phyloP scores from a whole-genome alignment of 2,797 vertebrate species.

The Cuniculus paca region DNA sequence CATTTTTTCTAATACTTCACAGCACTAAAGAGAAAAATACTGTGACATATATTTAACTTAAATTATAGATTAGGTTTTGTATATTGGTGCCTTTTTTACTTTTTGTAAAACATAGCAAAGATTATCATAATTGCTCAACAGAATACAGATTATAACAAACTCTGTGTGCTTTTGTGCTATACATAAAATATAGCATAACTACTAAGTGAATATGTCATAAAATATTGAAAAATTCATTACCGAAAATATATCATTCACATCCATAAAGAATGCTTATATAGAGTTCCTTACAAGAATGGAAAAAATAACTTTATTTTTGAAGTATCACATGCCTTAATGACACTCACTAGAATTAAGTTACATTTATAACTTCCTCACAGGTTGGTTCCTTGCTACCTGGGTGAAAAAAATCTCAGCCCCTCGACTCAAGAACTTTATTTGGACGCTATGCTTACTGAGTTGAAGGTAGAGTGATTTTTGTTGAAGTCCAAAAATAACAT shows the following conservation, averaged over 20 bases:
- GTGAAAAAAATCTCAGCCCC: slow-evolving; percentile 19
- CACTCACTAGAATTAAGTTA: slow-evolving; percentile 4
- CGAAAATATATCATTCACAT: not conserved
- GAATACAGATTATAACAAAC: not conserved
- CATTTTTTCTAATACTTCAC: not conserved
- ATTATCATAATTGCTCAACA: not conserved
- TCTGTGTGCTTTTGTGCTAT: not conserved
- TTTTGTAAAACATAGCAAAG: not conserved
- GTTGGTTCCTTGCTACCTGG: not conserved
- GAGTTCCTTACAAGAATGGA: not conserved
- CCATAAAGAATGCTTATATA: not conserved
- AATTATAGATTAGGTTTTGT: not conserved
- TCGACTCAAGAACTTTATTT: slow-evolving; percentile 7
- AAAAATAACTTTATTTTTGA: not conserved
- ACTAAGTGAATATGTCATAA: not conserved
- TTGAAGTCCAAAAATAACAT: slow-evolving; percentile 64
- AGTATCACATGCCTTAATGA: not conserved
- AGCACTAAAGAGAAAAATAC: not conserved
- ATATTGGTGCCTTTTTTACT: not conserved
- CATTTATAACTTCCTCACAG: not conserved
- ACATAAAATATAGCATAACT: not conserved
- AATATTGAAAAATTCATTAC: not conserved
- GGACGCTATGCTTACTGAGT: slow-evolving; percentile 10
- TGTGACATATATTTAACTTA: not conserved
- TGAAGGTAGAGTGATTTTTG: slow-evolving; percentile 4